Percentiles rank a stretch among this genome's conserved stretches.
Conservation (phyloP, 2,888 invertebrate genomes). For the Heteropelma amictum region DNA sequence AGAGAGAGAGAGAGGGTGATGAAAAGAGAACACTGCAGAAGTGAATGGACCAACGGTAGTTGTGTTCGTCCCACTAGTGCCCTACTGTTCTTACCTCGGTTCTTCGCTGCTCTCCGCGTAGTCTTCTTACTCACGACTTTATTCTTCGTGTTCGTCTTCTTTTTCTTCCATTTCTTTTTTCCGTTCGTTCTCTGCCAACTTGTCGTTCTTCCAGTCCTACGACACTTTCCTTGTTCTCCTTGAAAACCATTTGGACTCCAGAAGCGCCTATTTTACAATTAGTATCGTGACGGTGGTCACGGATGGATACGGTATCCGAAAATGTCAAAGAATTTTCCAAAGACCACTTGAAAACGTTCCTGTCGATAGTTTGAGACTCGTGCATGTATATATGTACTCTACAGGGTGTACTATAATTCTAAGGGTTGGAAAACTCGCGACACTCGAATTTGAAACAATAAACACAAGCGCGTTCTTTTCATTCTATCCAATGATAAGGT, state of each 20-base stretch:
- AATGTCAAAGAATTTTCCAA: too few species aligned
- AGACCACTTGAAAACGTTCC: too few species aligned
- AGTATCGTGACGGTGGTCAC: too few species aligned
- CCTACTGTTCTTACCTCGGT: constrained; percentile 57
- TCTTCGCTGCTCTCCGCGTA: constrained; percentile 50
- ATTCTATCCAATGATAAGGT: too few species aligned
- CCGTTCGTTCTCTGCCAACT: constrained; percentile 59
- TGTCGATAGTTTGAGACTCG: too few species aligned
- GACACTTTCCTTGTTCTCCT: constrained; percentile 9
- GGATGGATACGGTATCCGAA: too few species aligned
- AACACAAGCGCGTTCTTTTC: too few species aligned
- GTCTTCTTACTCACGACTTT: constrained; percentile 42
- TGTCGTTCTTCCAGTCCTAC: constrained; percentile 43
- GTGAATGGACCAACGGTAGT: constrained; percentile 73
- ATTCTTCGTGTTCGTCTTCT: constrained; percentile 62
- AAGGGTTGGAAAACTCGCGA: too few species aligned
- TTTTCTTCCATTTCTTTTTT: constrained; percentile 33
- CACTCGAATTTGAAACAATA: too few species aligned
- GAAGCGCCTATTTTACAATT: constrained; percentile 4
- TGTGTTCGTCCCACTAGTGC: constrained; percentile 61
- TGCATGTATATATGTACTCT: too few species aligned
- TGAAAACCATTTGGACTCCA: background rate
- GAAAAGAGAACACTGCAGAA: constrained; percentile 59
- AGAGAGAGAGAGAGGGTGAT: background rate
- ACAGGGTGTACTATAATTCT: too few species aligned